A percentile compares a stretch with the other conserved stretches of the same genome.
Evolutionary conservation across 2,888 invertebrate species (phyloP).

Genomic region (Nemotelus pantherinus): DNA sequence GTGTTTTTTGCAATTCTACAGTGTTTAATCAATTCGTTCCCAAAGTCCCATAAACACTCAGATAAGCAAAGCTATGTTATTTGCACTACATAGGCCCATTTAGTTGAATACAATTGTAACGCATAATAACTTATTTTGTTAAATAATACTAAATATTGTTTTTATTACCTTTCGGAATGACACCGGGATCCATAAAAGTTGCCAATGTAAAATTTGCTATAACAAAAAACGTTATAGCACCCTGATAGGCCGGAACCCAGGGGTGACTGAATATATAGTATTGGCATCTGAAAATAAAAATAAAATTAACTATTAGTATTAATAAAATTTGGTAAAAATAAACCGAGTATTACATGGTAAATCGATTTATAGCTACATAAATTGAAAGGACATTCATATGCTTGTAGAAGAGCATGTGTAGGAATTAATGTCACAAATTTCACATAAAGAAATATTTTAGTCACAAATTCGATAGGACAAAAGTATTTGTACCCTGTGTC

Average conservation of each 20-base stretch:
- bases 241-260: slow-evolving; percentile 94
- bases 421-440: no score
- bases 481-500: no score
- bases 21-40: no score
- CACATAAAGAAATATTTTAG: no score
- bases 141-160: background rate
- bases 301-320: slow-evolving; percentile 34
- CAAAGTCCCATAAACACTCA: no score
- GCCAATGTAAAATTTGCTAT: slow-evolving; percentile 98
- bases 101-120: background rate
- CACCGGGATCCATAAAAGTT: slow-evolving; percentile 99
- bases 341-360: slow-evolving; percentile 16
- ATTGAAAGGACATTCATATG: background rate
- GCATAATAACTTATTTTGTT: slow-evolving; percentile 47
- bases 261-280: slow-evolving; percentile 83
- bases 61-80: no score
- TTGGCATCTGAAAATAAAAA: slow-evolving; percentile 77
- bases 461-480: no score
- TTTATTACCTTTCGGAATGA: slow-evolving; percentile 91
- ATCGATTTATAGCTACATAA: background rate
- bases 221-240: slow-evolving; percentile 95
- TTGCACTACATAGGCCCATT: no score
- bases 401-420: no score
- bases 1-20: no score
- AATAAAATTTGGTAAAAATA: slow-evolving; percentile 31